Conservation (phyloP, 2,888 invertebrate species). For the Lepidochrysops patricia region DNA sequence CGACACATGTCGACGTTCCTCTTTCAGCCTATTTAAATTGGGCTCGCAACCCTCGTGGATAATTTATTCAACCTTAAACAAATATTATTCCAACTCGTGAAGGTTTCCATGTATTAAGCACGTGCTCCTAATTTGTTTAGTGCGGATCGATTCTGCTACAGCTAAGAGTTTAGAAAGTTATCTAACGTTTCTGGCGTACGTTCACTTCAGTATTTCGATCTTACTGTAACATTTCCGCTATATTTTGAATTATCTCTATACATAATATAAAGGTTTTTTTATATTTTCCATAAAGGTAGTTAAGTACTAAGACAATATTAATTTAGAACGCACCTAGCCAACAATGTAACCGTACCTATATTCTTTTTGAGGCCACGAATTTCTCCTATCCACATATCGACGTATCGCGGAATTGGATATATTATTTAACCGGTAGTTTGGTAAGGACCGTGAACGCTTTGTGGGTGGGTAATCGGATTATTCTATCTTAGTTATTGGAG, state of each 20-base stretch:
- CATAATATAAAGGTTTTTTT: too few species aligned
- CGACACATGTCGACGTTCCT: conserved; percentile 7
- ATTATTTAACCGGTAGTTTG: conserved; percentile 30
- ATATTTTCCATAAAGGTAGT: too few species aligned
- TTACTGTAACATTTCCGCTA: too few species aligned
- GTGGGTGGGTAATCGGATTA: conserved; percentile 49
- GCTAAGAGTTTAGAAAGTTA: not conserved
- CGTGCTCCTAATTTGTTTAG: conserved; percentile 2
- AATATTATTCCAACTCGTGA: conserved; percentile 2
- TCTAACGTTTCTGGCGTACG: too few species aligned
- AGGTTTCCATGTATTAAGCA: not conserved
- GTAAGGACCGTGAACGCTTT: conserved; percentile 41
- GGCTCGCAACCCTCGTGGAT: not conserved
- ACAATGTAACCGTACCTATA: not conserved
- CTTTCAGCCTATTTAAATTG: not conserved
- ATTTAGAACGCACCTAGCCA: too few species aligned
- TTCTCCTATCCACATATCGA: not conserved
- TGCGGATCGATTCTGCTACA: not conserved
- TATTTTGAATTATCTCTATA: too few species aligned
- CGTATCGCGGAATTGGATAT: not conserved
- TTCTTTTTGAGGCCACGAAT: not conserved
- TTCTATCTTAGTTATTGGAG: conserved; percentile 42
- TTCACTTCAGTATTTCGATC: too few species aligned
- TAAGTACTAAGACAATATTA: too few species aligned
- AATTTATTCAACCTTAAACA: conserved; percentile 1